Base-by-base conservation (phyloP, 2,113 vertebrate genomes). In the Festucalex cinctus region DNA sequence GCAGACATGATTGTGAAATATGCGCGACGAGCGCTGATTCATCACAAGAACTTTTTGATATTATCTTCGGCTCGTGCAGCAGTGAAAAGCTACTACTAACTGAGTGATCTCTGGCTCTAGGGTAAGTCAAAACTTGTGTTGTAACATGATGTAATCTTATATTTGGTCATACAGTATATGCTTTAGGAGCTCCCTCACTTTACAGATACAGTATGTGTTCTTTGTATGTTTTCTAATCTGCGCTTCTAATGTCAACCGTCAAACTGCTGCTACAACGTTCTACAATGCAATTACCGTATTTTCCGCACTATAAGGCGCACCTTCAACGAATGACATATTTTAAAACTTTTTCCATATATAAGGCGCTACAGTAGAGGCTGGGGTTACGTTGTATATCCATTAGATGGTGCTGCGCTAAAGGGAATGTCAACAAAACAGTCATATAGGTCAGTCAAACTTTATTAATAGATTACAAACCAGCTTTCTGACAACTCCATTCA, bases 1-100 rank as follows among this genome's bases (percentile, higher is more conserved):
- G 2, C 24, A 70, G 61, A 78, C 67, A 54, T 68, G 20, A 44
- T 83, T 82, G 68, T 76, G 78, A 85, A 81, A 62, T 26, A 3
- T 39, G 10, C 36, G 39, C 17, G 63, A 63, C 12, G 44, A 43
- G 46, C 28, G 28, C 56, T 36, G 60, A 62, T 62, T 26, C 60
- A 62, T 62, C 36, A 62, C n/a, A 43, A 22, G n/a, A 43, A 63
- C 57, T 2, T 51, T 57, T 65, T 73, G 32, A n/a, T 66, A 69
- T 43, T 49, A 59, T 24, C 13, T 22, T 9, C 5, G 26, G 12
- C 37, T 17, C n/a, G 6, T 24, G 12, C 37, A 24, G 35, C 20
- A 9, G n/a, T 61, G 9, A n/a, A 13, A n/a, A 37, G 36, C 37
- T 56, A 16, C n/a, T 22, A n/a, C n/a, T n/a, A 8, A 2, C 26